Evolutionary conservation across 2,888 invertebrate species (phyloP), one percentile per base, ranked within the genome.

Genomic region (Galerucella nymphaeae): DNA sequence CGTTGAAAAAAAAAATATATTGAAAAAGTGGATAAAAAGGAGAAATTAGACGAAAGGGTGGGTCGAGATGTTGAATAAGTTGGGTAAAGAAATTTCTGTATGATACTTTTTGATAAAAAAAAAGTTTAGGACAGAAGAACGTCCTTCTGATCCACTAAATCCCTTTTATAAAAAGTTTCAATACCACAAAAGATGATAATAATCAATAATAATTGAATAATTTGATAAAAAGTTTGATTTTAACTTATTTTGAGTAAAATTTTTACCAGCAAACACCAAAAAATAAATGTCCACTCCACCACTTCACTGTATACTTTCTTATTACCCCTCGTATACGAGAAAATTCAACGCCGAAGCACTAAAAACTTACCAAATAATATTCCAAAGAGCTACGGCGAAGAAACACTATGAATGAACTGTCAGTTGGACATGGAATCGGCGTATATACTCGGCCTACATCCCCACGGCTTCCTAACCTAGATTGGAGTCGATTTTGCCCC

Each of bases 361-460:
- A 57, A 68, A 62, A 63, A 73, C 73, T 73, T 70, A 76, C 63
- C 77, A 72, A 73, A 64, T 70, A 66, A 57, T 76, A 77, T 69
- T 76, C 75, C 77, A 70, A 76, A 75, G 71, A 74, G 68, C 66
- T 63, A 69, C 81, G 75, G 79, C 77, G 80, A 82, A 81, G 82
- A 80, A 81, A 77, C 84, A 84, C 84, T 73, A 82, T 78, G 79
- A 82, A 83, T 82, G 81, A 83, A 83, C 84, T 84, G 81, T 77
- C 81, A 78, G 78, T 67, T 77, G 75, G 79, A 78, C 77, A 75
- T 75, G 78, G 82, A 79, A 77, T 76, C 78, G 79, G 80, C 78
- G 86, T 86, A 84, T 87, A 87, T 87, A 86, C 85, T 84, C 85
- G 85, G 81, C 85, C 85, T 85, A 86, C 85, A 86, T 86, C 86